These are phyloP conservation scores for Sinopyrophorus schimmeli DNA, from an alignment of 2,888 invertebrate genomes.

Conservation along the genomic window DNA sequence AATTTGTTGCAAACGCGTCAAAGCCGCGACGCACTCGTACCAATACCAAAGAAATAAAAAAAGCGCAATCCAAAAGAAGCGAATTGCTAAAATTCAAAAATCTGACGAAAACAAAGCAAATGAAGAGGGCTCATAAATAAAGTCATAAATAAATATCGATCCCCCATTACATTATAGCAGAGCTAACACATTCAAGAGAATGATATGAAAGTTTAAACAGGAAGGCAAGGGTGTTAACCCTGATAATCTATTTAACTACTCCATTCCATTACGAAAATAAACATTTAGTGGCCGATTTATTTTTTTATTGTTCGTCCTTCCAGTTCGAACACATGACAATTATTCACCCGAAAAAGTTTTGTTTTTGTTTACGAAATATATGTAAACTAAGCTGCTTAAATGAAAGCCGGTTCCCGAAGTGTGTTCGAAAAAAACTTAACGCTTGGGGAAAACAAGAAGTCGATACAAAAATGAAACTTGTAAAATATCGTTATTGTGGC, in stretches of 20 bases:
- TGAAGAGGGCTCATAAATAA: constrained; percentile 17
- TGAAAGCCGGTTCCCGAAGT: too few relatives aligned
- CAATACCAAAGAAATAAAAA: constrained; percentile 1
- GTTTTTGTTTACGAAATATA: too few relatives aligned
- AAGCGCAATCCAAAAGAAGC: constrained; percentile 6
- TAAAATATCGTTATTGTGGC: too few relatives aligned
- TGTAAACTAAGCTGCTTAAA: too few relatives aligned
- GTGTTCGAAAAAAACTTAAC: too few relatives aligned
- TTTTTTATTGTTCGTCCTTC: too few relatives aligned
- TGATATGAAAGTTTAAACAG: constrained; percentile 25
- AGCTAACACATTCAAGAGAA: constrained; percentile 21
- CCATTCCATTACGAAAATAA: constrained; percentile 22
- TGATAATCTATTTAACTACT: constrained; percentile 22
- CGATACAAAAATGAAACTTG: too few relatives aligned
- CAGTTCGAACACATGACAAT: too few relatives aligned
- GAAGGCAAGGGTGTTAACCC: constrained; percentile 24
- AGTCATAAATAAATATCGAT: constrained; percentile 21
- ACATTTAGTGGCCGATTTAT: constrained; percentile 20
- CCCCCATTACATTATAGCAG: constrained; percentile 14
- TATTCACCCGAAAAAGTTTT: too few relatives aligned
- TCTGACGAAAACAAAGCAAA: constrained; percentile 11
- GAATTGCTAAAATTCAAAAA: constrained; percentile 6
- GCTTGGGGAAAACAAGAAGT: too few relatives aligned
- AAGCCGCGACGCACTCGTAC: not conserved
- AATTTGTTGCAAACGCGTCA: too few relatives aligned